Evolutionary conservation across 2,888 invertebrate genomes (phyloP).

Genomic region (Zeuzera pyrina): DNA sequence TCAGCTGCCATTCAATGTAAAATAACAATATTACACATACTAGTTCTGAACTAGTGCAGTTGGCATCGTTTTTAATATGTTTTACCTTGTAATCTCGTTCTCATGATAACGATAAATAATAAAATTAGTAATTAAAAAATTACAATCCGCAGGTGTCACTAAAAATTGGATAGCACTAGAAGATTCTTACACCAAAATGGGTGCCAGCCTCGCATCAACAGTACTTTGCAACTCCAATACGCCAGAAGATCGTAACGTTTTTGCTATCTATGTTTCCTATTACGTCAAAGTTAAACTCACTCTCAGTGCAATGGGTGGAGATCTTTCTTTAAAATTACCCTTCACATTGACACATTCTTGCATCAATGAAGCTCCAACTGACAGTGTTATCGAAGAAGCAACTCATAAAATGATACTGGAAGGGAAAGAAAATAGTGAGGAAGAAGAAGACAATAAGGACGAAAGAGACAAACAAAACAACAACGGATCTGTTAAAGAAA

Average conservation of each 20-base stretch:
- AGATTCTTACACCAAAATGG: constrained; percentile 83
- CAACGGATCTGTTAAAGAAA: constrained; percentile 33
- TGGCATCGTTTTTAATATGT: too few relatives aligned
- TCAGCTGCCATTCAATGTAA: too few relatives aligned
- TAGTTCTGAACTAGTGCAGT: too few relatives aligned
- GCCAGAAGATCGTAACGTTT: constrained; percentile 86
- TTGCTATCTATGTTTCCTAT: constrained; percentile 92
- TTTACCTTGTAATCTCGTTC: too few relatives aligned
- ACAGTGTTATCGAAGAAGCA: constrained; percentile 65
- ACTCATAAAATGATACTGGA: constrained; percentile 62
- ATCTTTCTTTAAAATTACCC: constrained; percentile 84
- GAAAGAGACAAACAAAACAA: constrained; percentile 53
- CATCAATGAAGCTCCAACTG: constrained; percentile 74
- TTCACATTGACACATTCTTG: constrained; percentile 85
- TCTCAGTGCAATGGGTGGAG: constrained; percentile 86
- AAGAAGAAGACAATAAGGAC: constrained; percentile 45
- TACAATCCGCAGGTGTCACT: constrained; percentile 76
- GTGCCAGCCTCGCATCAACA: constrained; percentile 76
- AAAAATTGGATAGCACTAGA: constrained; percentile 95
- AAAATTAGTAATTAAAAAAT: too few relatives aligned
- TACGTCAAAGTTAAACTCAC: constrained; percentile 90
- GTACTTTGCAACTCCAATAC: constrained; percentile 66
- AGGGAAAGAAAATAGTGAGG: constrained; percentile 60
- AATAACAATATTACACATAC: too few relatives aligned
- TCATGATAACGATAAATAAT: too few relatives aligned